Base-by-base conservation (phyloP, 2,113 vertebrate species). In the Siniperca chuatsi region DNA sequence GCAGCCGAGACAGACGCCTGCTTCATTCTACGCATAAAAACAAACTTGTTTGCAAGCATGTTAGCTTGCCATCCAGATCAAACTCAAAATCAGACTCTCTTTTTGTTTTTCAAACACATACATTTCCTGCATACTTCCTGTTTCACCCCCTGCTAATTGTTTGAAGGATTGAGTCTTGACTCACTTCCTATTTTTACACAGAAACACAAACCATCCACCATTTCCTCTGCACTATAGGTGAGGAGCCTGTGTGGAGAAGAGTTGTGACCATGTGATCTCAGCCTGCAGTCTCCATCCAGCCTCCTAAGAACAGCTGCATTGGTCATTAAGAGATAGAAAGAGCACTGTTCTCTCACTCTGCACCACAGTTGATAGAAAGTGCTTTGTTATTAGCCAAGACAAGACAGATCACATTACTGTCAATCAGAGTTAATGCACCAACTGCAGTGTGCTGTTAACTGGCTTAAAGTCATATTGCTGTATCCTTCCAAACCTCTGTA, bases 91-190 rank as follows among this genome's bases (percentile, higher is more conserved):
- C 66, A n/a, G 61, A 77, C 60, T 68, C 66, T 62, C 54, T 79
- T 77, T 90, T 88, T 90, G 82, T 90, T 86, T 89, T 58, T 74
- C 71, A 86, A 89, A 89, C 81, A 88, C 88, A 48, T 86, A 68
- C 37, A 54, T 89, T 95, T 95, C 94, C 92, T 93, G 88, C 71
- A 62, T 6, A 55, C 93, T 95, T 95, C 95, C 95, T 90, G 91
- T 87, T 91, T 87, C 68, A 60, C 71, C 86, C 67, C 50, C 68
- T 81, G 85, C 89, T 84, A 72, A 92, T 92, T 92, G 90, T 94
- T 83, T 83, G 67, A 89, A 82, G 81, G 81, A 85, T 69, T 9
- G 52, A 62, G 90, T 78, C 83, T 75, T 71, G 85, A 89, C 84
- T 91, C 82, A 93, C 88, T 95, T 95, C 92, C 93, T 93, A 85